Evolutionary conservation across 2,797 vertebrate genomes (phyloP).

Genomic region (Anguilla marmorata): DNA sequence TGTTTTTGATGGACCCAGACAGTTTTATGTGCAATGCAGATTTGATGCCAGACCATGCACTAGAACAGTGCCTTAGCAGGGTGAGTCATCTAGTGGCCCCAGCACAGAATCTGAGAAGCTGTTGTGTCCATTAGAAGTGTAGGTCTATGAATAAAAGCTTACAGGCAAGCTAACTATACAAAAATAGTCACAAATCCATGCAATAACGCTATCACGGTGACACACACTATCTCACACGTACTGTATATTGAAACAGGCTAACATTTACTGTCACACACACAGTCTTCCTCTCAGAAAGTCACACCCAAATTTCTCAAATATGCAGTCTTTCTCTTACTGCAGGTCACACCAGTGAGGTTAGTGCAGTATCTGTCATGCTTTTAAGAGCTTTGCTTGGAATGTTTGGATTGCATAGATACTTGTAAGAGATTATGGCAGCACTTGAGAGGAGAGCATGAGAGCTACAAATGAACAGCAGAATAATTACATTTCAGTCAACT

Average conservation of each 20-base stretch:
- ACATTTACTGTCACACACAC: slow-evolving; percentile 25
- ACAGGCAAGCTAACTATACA: slow-evolving; percentile 1
- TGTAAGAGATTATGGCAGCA: slow-evolving; percentile 42
- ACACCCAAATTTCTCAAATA: slow-evolving; percentile 35
- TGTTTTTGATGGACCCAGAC: neutral
- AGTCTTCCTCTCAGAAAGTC: slow-evolving; percentile 45
- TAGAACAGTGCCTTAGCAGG: neutral
- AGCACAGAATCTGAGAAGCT: neutral
- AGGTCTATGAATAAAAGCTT: neutral
- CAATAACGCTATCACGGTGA: neutral
- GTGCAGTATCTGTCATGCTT: neutral
- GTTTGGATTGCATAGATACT: slow-evolving; percentile 43
- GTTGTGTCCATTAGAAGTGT: neutral
- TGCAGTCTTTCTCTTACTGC: neutral
- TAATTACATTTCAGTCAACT: neutral
- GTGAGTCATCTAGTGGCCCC: neutral
- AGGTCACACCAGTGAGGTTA: neutral
- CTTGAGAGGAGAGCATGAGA: slow-evolving; percentile 12
- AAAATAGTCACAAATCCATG: neutral
- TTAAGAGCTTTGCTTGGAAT: neutral
- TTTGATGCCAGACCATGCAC: neutral
- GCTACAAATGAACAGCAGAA: neutral
- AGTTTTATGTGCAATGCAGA: neutral
- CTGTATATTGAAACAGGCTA: slow-evolving; percentile 34
- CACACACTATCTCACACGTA: slow-evolving; percentile 34